Percentiles rank a stretch among this genome's conserved stretches.
These are phyloP conservation scores for Amphipyra berbera DNA, from an alignment of 2,888 invertebrate species.

Conservation along the genomic window DNA sequence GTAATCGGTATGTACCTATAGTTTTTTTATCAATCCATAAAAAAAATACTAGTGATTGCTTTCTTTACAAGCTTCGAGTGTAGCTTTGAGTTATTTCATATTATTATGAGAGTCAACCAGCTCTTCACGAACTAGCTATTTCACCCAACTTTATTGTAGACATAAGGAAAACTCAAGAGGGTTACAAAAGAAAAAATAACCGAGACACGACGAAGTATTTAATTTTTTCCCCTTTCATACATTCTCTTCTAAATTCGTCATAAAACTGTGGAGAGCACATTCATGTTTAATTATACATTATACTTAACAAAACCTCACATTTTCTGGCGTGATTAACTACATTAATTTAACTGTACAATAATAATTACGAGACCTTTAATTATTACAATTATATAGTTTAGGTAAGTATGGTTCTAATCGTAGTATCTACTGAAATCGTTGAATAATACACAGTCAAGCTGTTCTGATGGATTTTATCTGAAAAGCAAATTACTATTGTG, in stretches of 20 bases:
- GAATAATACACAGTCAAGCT: conserved; percentile 70
- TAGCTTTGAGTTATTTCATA: not conserved
- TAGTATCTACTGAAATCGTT: conserved; percentile 79
- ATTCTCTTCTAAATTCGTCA: conserved; percentile 90
- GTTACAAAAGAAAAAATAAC: conserved; percentile 78
- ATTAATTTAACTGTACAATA: conserved; percentile 89
- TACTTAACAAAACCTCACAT: conserved; percentile 89
- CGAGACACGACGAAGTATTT: conserved; percentile 90
- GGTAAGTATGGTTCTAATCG: conserved; percentile 81
- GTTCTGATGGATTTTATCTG: conserved; percentile 61
- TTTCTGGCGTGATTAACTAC: conserved; percentile 87
- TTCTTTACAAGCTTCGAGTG: not conserved
- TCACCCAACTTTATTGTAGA: conserved; percentile 4
- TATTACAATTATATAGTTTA: conserved; percentile 83
- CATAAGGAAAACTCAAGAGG: conserved; percentile 54
- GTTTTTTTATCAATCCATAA: too few relatives aligned
- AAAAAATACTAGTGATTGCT: too few relatives aligned
- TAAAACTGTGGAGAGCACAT: conserved; percentile 89
- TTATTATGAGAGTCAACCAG: not conserved
- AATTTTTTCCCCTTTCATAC: conserved; percentile 88
- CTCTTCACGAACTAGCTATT: not conserved
- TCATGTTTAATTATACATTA: conserved; percentile 87
- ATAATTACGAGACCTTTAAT: conserved; percentile 88
- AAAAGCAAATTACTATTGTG: conserved; percentile 66
- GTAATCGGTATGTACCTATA: too few relatives aligned